These are phyloP conservation scores for Leptodactylus fallax DNA, from an alignment of 2,797 vertebrate species.

Conservation along the genomic window DNA sequence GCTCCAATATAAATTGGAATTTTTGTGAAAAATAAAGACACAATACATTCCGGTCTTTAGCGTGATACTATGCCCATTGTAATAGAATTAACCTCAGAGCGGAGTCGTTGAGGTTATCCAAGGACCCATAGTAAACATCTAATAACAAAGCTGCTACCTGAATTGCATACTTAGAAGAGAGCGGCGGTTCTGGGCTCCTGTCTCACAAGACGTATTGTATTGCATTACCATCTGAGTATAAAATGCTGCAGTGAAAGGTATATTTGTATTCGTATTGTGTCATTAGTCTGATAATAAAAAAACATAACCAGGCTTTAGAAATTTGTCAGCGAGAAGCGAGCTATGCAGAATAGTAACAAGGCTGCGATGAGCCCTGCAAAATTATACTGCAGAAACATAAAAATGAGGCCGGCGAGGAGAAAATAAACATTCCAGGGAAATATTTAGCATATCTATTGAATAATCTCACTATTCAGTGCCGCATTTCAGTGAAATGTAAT, in stretches of 20 bases:
- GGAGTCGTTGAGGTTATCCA: not conserved
- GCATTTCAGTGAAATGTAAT: not conserved
- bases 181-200: not conserved
- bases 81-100: not conserved
- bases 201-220: slow-evolving; percentile 11
- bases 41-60: not conserved
- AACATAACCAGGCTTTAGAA: slow-evolving; percentile 44
- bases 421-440: slow-evolving; percentile 29
- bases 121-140: not conserved
- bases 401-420: not conserved
- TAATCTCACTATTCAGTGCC: not conserved
- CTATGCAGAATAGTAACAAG: slow-evolving; percentile 41
- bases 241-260: slow-evolving; percentile 35
- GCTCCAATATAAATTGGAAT: too few species aligned
- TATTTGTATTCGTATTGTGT: slow-evolving; percentile 58
- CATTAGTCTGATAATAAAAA: slow-evolving; percentile 57
- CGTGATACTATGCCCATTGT: not conserved
- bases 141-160: slow-evolving; percentile 12
- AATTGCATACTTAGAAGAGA: not conserved
- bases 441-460: not conserved
- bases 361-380: slow-evolving; percentile 40
- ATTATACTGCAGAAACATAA: slow-evolving; percentile 34
- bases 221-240: slow-evolving; percentile 19
- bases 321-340: slow-evolving; percentile 12
- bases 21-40: not conserved